A percentile compares a stretch with the other conserved stretches of the same genome.
Conservation (phyloP, 2,888 invertebrate species). For the Cetonia aurata region DNA sequence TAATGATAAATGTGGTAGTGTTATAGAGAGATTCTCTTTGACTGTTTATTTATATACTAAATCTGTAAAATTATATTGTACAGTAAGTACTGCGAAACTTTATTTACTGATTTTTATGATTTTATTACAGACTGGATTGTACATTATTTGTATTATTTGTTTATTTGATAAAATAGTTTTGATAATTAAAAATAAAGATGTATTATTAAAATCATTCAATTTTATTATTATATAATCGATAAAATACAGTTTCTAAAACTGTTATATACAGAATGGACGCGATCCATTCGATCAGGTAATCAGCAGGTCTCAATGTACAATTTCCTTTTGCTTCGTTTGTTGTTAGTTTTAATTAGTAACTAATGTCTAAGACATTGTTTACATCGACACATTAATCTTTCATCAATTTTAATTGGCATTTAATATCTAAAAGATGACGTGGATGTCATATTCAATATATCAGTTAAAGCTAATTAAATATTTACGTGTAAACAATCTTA, state of each 20-base stretch:
- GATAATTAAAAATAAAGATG: slow-evolving; percentile 30
- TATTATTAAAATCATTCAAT: slow-evolving; percentile 32
- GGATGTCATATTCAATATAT: too few relatives aligned
- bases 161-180: slow-evolving; percentile 13
- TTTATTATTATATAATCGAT: slow-evolving; percentile 32
- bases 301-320: too few relatives aligned
- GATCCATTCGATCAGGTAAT: too few relatives aligned
- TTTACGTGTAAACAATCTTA: too few relatives aligned
- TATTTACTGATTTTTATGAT: slow-evolving; percentile 26
- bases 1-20: slow-evolving; percentile 10
- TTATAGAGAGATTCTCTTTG: slow-evolving; percentile 28
- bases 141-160: slow-evolving; percentile 41
- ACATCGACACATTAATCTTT: too few relatives aligned
- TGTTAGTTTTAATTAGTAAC: too few relatives aligned
- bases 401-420: too few relatives aligned
- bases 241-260: slow-evolving; percentile 22
- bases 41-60: slow-evolving; percentile 35
- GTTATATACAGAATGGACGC: slow-evolving; percentile 2
- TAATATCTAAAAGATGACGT: too few relatives aligned
- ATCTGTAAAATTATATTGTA: slow-evolving; percentile 34
- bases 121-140: slow-evolving; percentile 43
- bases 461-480: too few relatives aligned
- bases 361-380: too few relatives aligned
- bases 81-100: background rate
- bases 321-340: too few relatives aligned